Conservation (phyloP, 64 coral and sea anemone genomes). For the Cladopsammia gracilis region DNA sequence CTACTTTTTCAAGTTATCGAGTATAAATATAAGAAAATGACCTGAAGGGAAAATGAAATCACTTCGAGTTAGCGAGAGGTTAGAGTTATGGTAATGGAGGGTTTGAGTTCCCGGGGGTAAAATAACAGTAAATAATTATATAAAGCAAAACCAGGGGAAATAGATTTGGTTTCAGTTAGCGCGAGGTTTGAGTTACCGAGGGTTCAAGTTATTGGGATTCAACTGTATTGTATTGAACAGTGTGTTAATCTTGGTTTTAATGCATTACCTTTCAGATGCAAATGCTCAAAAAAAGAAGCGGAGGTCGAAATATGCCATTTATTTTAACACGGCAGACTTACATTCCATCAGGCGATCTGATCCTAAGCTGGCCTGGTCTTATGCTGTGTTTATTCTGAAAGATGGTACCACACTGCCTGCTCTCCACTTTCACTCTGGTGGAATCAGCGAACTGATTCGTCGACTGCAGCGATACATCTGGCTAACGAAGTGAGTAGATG, state of each 20-base stretch:
- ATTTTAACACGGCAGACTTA: constrained; percentile 86
- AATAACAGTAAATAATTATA: no score
- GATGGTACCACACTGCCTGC: constrained; percentile 94
- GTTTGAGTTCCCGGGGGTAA: no score
- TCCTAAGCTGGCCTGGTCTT: constrained; percentile 92
- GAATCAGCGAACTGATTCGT: constrained; percentile 84
- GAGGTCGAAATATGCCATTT: constrained; percentile 88
- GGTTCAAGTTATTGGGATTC: no score
- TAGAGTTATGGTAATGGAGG: no score
- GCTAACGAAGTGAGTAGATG: constrained; percentile 77
- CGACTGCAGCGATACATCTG: constrained; percentile 92
- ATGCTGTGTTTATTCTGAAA: constrained; percentile 96
- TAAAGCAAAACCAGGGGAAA: no score
- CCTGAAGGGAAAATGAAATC: no score
- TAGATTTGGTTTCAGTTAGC: no score
- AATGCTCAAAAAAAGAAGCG: constrained; percentile 20
- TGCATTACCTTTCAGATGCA: constrained; percentile 20
- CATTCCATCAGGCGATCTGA: constrained; percentile 94
- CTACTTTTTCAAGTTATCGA: no score
- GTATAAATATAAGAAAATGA: no score
- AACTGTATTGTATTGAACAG: no score
- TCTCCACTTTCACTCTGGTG: constrained; percentile 95
- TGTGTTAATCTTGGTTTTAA: not conserved
- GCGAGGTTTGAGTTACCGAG: no score
- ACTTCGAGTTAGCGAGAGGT: no score